phyloP scores from a whole-genome alignment of 2,797 vertebrate species.

The Tenualosa ilisha region DNA sequence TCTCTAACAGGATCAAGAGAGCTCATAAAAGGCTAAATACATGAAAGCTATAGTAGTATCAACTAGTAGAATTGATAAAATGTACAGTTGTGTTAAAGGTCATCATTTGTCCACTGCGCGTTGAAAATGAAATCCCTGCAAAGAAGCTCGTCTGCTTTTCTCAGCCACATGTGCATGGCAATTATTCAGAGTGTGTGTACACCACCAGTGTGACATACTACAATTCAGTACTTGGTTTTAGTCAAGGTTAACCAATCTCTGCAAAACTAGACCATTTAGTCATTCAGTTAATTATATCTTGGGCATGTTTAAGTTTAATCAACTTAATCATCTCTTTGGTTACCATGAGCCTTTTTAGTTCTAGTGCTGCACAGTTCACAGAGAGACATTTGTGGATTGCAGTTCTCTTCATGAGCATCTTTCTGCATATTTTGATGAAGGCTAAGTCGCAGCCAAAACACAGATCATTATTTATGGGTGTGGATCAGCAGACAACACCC shows the following conservation, averaged over 20 bases:
- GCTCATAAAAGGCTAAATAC: too few relatives aligned
- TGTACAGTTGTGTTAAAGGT: neutral
- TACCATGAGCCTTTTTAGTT: neutral
- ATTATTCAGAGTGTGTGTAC: neutral
- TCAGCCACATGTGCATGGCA: neutral
- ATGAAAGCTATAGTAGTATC: too few relatives aligned
- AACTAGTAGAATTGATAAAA: too few relatives aligned
- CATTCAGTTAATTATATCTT: neutral
- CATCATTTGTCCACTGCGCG: neutral
- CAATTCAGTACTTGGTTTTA: neutral
- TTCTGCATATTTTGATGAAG: neutral
- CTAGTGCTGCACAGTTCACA: neutral
- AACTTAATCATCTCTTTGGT: neutral
- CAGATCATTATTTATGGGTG: constrained; percentile 20
- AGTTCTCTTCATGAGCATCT: neutral
- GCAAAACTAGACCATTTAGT: neutral
- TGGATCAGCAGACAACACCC: constrained; percentile 7
- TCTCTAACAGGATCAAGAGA: too few relatives aligned
- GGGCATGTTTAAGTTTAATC: neutral
- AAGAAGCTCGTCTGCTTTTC: neutral
- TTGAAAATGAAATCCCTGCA: neutral
- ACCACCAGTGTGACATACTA: neutral
- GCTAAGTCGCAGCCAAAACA: neutral
- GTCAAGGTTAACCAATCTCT: neutral
- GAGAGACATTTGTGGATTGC: neutral